Evolutionary conservation across 2,888 invertebrate species (phyloP), one percentile per base, ranked within the genome.

Genomic region (Rhamnusium bicolor): DNA sequence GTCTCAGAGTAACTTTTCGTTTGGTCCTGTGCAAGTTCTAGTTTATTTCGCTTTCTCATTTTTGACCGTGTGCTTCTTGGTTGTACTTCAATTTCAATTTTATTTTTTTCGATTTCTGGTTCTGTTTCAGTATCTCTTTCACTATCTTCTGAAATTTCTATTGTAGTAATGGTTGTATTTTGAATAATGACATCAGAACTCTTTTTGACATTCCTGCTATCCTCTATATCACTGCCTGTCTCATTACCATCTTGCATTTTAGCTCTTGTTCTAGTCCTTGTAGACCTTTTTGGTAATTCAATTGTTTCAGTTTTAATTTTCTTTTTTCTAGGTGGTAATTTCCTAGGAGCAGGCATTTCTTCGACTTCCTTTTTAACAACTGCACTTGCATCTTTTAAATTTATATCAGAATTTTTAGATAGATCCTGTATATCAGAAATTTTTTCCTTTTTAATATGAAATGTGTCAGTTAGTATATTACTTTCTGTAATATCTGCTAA

Each of bases 161-260:
- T 76, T 10, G 78, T 75, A 14, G 82, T 72, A 7, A 84, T 63
- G 3, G 74, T 61, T 12, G 78, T 68, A 49, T 81, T 77, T 75
- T 83, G 79, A 49, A 86, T 54, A 16, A 84, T 72, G 2, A 85
- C 79, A 74, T 85, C 85, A 0, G 85, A 85, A 61, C 8, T n/a
- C 2, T 60, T 60, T 27, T 47, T 62, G 8, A 49, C 18, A 10
- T 0, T 29, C 19, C 12, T 65, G 29, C n/a, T 40, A 6, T 32
- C 29, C 2, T 53, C 53, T 7, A 32, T 32, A 32, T 53, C 53
- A 40, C 32, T 32, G 10, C 12, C 29, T 19, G n/a, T n/a, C 19
- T 61, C 61, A 6, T 32, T 14, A 40, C 10, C 5, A 4, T 56
- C 40, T 6, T 8, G 12, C 49, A 60, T 29, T 54, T 67, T 49